Base-by-base conservation (phyloP, 2,797 vertebrate genomes). In the Alosa sapidissima region DNA sequence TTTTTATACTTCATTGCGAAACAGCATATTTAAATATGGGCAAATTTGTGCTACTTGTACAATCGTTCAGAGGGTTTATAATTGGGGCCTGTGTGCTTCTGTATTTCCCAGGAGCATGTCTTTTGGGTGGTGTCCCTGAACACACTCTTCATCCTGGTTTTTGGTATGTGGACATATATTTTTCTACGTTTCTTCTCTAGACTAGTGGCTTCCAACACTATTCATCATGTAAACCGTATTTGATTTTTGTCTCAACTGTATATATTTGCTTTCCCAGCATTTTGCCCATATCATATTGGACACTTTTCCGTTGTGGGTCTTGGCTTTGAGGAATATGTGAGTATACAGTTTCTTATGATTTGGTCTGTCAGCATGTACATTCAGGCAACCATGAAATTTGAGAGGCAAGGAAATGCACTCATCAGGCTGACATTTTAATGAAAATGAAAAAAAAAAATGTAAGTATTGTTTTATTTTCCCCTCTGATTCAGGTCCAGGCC, bases 121-220 rank as follows among this genome's bases (percentile, higher is more conserved):
- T 99, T 99, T 92, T 99, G 98, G 98, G 98, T 99, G 4, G 98
- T 99, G 84, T 99, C 98, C 88, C 95, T 99, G 87, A 99, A 99
- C 91, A 99, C 98, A 0, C 94, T 99, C 85, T 99, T 99, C 94
- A 99, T 99, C 91, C 95, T 99, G 89, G 98, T 99, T 62, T 99
- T 99, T 92, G 72, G 65, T 72, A 72, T 41, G 65, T 72, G 4
- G 4, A 41, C 65, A 78, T 2, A 47, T 78, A 14, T 7, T 8
- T 78, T 45, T 19, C n/a, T 3, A 9, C 7, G 1, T n/a, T 21
- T 21, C 5, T 19, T 47, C 36, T 47, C 14, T 21, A 47, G 41
- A 19, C 19, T 0, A 75, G 36, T 14, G 16, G 33, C 72, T 78
- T 78, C 6, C 72, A 78, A 19, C 72, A 21, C 16, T 78, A 36